These are phyloP conservation scores for Antheraea assamensis DNA, from an alignment of 2,888 invertebrate species.

Conservation along the genomic window DNA sequence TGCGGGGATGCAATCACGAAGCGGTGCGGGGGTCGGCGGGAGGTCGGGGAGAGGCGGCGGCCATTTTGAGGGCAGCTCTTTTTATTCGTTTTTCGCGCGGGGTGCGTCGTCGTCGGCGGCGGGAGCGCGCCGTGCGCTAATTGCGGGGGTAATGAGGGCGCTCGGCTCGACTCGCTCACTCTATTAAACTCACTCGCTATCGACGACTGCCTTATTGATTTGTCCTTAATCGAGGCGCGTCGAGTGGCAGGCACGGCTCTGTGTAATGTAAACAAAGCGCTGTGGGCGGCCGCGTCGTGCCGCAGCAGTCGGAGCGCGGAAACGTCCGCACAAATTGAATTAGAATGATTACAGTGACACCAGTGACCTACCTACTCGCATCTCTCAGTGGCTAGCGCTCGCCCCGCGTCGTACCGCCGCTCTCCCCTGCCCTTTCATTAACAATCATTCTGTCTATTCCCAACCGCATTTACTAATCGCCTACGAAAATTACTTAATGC, in stretches of 20 bases:
- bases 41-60: conserved; percentile 82
- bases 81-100: conserved; percentile 83
- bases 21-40: conserved; percentile 78
- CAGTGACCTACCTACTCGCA: conserved; percentile 37
- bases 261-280: conserved; percentile 71
- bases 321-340: conserved; percentile 68
- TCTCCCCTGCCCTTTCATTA: conserved; percentile 25
- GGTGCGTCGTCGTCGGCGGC: conserved; percentile 78
- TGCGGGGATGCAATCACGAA: conserved; percentile 83
- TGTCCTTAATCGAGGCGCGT: conserved; percentile 76
- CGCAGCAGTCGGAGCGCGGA: conserved; percentile 46
- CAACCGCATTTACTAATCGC: conserved; percentile 20
- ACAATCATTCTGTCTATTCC: conserved; percentile 18
- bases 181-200: conserved; percentile 80
- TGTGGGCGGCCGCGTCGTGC: conserved; percentile 33
- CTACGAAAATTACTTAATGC: conserved; percentile 22
- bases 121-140: conserved; percentile 80
- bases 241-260: conserved; percentile 53
- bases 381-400: conserved; percentile 33
- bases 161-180: conserved; percentile 79
- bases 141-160: conserved; percentile 82
- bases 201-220: conserved; percentile 81
- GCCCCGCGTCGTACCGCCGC: conserved; percentile 24
- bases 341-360: conserved; percentile 64
- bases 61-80: conserved; percentile 89